Conservation (phyloP, 2,113 vertebrate species). For the Rhea americana region DNA sequence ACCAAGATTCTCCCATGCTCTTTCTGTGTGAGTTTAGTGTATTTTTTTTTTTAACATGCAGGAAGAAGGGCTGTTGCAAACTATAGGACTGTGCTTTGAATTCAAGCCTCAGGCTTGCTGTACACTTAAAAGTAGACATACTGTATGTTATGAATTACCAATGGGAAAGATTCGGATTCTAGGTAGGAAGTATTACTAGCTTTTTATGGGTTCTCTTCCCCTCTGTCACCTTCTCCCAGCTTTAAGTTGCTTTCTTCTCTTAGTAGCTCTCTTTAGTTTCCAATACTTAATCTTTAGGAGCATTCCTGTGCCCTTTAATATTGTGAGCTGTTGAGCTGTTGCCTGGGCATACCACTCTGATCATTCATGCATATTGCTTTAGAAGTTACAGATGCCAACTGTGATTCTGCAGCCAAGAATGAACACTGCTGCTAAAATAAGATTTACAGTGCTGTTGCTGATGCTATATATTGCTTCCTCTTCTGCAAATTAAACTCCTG, state of each 20-base stretch:
- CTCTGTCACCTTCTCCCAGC: neutral
- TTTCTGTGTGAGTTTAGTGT: neutral
- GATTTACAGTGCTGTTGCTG: neutral
- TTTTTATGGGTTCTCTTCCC: neutral
- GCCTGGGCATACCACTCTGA: neutral
- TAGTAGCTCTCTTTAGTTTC: neutral
- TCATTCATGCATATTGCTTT: conserved; percentile 14
- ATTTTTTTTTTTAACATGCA: neutral
- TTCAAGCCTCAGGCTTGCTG: neutral
- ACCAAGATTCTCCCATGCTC: neutral
- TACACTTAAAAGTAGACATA: neutral
- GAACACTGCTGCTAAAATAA: conserved; percentile 43
- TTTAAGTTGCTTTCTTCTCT: neutral
- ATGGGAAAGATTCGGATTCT: too few relatives aligned
- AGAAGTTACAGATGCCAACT: conserved; percentile 28
- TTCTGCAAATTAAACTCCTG: neutral
- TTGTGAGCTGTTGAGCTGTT: neutral
- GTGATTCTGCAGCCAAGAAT: conserved; percentile 15
- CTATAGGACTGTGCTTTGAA: neutral
- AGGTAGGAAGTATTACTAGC: neutral
- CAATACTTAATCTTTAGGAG: neutral
- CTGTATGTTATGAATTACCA: neutral
- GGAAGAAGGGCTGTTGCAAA: neutral
- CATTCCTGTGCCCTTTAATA: conserved; percentile 29
- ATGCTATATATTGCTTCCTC: conserved; percentile 5